Conservation (phyloP, 2,888 invertebrate genomes). For the Rhingia rostrata region DNA sequence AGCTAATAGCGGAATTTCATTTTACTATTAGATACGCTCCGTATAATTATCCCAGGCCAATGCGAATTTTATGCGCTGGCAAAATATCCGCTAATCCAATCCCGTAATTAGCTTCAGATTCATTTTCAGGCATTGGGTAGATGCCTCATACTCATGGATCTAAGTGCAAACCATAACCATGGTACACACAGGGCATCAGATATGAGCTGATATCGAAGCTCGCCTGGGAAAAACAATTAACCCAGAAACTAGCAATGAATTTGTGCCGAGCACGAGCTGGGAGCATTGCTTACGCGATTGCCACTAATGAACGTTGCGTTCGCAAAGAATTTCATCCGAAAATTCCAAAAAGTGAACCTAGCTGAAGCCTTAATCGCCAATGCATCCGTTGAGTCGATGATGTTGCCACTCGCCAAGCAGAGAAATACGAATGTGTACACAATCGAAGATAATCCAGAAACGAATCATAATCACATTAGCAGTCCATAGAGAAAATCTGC, state of each 20-base stretch:
- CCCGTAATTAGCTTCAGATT: constrained; percentile 67
- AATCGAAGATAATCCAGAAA: constrained; percentile 66
- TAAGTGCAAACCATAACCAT: constrained; percentile 3
- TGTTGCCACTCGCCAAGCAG: neutral
- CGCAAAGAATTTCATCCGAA: constrained; percentile 23
- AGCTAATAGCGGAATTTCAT: constrained; percentile 11
- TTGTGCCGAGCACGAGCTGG: constrained; percentile 3
- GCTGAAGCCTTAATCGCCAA: constrained; percentile 46
- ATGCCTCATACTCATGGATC: constrained; percentile 46
- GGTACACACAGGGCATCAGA: neutral
- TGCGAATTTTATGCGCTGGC: constrained; percentile 53
- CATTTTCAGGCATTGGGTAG: constrained; percentile 30
- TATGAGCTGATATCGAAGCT: constrained; percentile 23
- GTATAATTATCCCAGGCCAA: constrained; percentile 45
- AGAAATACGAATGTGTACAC: neutral
- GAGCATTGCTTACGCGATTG: constrained; percentile 8
- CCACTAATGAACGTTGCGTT: constrained; percentile 59
- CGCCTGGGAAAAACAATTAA: constrained; percentile 67
- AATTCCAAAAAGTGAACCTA: constrained; percentile 35
- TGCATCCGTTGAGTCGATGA: constrained; percentile 29
- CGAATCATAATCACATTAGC: constrained; percentile 72
- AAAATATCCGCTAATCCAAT: constrained; percentile 62
- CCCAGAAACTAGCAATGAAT: constrained; percentile 45
- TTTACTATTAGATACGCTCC: constrained; percentile 2
- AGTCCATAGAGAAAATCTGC: constrained; percentile 53